Evolutionary conservation across 2,113 vertebrate genomes (phyloP), one percentile per base, ranked within the genome.

Genomic region (Eclectus roratus): DNA sequence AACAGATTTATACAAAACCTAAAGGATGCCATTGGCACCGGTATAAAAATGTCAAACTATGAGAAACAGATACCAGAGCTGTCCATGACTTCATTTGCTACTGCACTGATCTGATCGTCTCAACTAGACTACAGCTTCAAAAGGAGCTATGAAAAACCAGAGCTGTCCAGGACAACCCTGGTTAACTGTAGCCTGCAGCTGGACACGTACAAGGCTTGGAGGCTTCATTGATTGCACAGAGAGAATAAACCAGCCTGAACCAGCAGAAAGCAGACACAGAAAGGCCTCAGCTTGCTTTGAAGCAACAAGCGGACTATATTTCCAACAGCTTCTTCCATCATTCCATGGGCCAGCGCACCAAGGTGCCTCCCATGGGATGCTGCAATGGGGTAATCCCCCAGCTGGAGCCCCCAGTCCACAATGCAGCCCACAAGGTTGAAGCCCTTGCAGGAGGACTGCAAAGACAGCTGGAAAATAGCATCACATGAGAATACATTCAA

Each of bases 281-380:
- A 49, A 74, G 44, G 17, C 60, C n/a, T 10, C 53, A 76, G 17
- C 39, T 28, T 56, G 14, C 49, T 69, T n/a, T 61, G 19, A 61
- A 66, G 63, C 17, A 50, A n/a, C 3, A 10, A 6, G 6, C 7
- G 12, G 3, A 5, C 41, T 70, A 0, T 25, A 69, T 7, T 68
- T 77, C 27, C 64, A 72, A 9, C 27, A 91, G 33, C 18, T 21
- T 71, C 35, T 71, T 74, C 20, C 44, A 56, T 43, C 65, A 37
- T 55, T 15, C 39, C 8, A 2, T 7, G 19, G 43, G 19, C 49
- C 64, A 53, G 10, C 4, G 21, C 50, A 81, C 29, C 15, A 28
- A 50, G 9, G 28, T 17, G 21, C 28, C 49, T 76, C 56, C 56
- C 13, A 58, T 5, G 43, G 0, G 2, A 35, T 3, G 10, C 1